These are phyloP conservation scores for Penaeus chinensis DNA, from an alignment of 1,140 invertebrate genomes.

Conservation along the genomic window DNA sequence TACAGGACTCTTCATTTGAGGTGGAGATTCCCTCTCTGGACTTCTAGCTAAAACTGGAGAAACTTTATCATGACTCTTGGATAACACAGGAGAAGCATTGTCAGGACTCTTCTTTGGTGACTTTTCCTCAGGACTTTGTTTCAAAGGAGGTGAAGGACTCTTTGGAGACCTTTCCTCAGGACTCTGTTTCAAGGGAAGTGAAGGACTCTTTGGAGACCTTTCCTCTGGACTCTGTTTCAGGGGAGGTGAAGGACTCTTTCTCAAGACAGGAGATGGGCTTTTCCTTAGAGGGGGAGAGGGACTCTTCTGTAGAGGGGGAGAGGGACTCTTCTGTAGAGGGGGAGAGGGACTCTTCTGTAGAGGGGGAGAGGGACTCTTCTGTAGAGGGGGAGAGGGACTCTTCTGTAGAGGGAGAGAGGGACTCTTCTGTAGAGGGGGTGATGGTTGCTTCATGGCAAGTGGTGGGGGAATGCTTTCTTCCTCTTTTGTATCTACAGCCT, in stretches of 20 bases:
- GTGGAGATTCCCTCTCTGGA: not conserved
- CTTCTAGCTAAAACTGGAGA: slow-evolving; percentile 16
- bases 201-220: slow-evolving; percentile 19
- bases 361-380: too few species aligned
- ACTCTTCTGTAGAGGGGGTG: too few species aligned
- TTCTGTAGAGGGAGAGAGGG: not conserved
- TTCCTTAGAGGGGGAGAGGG: not conserved
- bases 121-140: slow-evolving; percentile 16
- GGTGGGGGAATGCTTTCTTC: too few species aligned
- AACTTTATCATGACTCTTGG: slow-evolving; percentile 12
- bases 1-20: slow-evolving; percentile 13
- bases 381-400: too few species aligned
- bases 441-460: too few species aligned
- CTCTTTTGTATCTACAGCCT: too few species aligned
- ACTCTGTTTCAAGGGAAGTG: not conserved
- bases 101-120: slow-evolving; percentile 20
- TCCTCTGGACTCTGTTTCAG: slow-evolving; percentile 16
- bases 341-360: slow-evolving; percentile 19
- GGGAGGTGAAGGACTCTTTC: slow-evolving; percentile 32
- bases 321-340: too few species aligned
- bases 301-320: too few species aligned
- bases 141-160: not conserved
- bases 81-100: slow-evolving; percentile 15
- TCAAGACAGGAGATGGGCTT: slow-evolving; percentile 4
- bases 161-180: slow-evolving; percentile 16